Percentiles rank a stretch among this genome's conserved stretches.
Conservation (phyloP, 2,797 vertebrate species). For the Mallotus villosus region DNA sequence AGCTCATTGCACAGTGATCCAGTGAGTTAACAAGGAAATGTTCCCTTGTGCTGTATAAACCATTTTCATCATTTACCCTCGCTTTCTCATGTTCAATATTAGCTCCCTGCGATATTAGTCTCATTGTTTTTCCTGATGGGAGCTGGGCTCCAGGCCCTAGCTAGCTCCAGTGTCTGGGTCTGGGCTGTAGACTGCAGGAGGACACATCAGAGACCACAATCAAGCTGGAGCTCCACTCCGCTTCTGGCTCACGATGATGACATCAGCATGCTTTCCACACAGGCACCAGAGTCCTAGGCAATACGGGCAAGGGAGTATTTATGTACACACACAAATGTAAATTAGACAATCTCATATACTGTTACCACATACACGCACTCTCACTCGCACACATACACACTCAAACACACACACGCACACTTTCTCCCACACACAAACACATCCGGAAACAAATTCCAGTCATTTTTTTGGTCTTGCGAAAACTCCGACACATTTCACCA, state of each 20-base stretch:
- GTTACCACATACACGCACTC: constrained; percentile 39
- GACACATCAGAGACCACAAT: constrained; percentile 13
- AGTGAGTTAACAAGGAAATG: constrained; percentile 19
- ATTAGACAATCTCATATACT: constrained; percentile 2
- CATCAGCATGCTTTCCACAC: constrained; percentile 25
- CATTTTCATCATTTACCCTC: constrained; percentile 36
- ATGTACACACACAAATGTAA: neutral
- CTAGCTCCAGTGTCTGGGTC: neutral
- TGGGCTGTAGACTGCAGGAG: constrained; percentile 40
- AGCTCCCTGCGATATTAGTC: constrained; percentile 32
- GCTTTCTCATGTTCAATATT: constrained; percentile 56
- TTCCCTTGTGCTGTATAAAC: constrained; percentile 22
- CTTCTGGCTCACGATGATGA: constrained; percentile 30
- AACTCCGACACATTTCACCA: constrained; percentile 64
- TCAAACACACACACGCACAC: constrained; percentile 32
- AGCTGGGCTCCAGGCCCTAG: constrained; percentile 30
- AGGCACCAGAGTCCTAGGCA: constrained; percentile 11
- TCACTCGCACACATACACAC: neutral
- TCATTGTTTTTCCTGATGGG: constrained; percentile 39
- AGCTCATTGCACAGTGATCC: constrained; percentile 9
- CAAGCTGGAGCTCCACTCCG: constrained; percentile 22
- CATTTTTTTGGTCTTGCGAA: constrained; percentile 61
- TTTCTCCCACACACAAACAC: constrained; percentile 12
- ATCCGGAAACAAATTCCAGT: constrained; percentile 49
- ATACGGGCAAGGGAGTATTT: constrained; percentile 10